Percentiles rank a stretch among this genome's conserved stretches.
Evolutionary conservation across 2,888 invertebrate species (phyloP).

Genomic region (Phrixothrix hirtus): DNA sequence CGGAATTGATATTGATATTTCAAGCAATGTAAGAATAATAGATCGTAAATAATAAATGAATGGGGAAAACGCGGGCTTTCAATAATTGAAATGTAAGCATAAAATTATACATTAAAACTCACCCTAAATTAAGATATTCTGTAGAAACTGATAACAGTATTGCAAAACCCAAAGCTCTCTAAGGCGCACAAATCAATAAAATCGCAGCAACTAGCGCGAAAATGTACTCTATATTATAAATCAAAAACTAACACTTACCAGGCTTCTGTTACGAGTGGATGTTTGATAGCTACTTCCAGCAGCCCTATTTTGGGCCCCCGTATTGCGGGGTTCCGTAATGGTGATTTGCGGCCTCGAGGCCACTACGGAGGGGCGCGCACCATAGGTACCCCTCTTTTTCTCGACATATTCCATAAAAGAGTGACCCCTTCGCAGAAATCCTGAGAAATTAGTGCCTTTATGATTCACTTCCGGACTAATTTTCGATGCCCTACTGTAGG

Average conservation of each 20-base stretch:
- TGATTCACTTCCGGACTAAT: slow-evolving; percentile 12
- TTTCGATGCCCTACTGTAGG: no score
- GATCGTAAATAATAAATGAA: no score
- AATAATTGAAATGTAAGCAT: slow-evolving; percentile 5
- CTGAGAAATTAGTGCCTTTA: slow-evolving; percentile 2
- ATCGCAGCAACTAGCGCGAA: no score
- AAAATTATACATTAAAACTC: background rate
- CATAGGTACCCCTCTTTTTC: slow-evolving; percentile 57
- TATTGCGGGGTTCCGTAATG: slow-evolving; percentile 62
- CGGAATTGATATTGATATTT: no score
- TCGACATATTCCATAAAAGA: slow-evolving; percentile 52
- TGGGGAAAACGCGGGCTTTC: no score
- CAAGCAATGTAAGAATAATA: no score
- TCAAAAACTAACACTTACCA: slow-evolving; percentile 56
- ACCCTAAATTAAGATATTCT: no score
- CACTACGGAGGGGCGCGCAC: slow-evolving; percentile 54
- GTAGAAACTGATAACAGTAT: no score
- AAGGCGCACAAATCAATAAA: no score
- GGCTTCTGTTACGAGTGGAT: slow-evolving; percentile 56
- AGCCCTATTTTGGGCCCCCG: slow-evolving; percentile 49
- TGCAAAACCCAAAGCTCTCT: no score
- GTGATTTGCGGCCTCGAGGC: slow-evolving; percentile 61
- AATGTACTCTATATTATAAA: no score
- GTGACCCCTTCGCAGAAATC: slow-evolving; percentile 43
- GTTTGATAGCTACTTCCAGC: slow-evolving; percentile 47